A percentile compares a stretch with the other conserved stretches of the same genome.
Conservation (phyloP, 2,113 vertebrate species). For the Triplophysa tibetana region DNA sequence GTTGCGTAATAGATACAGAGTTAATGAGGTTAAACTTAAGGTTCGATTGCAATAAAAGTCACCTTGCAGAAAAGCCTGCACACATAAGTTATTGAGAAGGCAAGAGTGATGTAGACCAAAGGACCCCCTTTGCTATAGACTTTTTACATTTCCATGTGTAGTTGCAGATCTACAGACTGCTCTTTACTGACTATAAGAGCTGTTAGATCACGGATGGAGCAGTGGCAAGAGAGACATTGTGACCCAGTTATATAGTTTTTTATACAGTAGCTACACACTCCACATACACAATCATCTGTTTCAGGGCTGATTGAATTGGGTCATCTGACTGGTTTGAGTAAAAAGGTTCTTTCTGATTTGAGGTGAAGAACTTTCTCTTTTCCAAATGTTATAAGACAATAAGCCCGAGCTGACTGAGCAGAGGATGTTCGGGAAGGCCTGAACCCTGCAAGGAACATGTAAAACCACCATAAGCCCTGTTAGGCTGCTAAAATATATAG, state of each 20-base stretch:
- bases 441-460: neutral
- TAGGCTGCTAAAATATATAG: too few relatives aligned
- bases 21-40: constrained; percentile 6
- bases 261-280: neutral
- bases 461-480: neutral
- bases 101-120: neutral
- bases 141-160: too few relatives aligned
- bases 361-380: neutral
- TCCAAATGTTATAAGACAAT: neutral
- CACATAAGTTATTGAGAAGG: neutral
- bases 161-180: too few relatives aligned
- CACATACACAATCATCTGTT: neutral
- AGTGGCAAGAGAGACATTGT: neutral
- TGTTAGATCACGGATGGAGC: neutral
- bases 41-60: neutral
- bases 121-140: too few relatives aligned
- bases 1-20: neutral
- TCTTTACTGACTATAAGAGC: too few relatives aligned
- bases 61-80: constrained; percentile 1
- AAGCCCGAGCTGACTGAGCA: neutral
- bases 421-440: neutral
- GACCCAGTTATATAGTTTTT: neutral
- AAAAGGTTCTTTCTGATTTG: neutral
- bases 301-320: neutral
- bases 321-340: neutral